These are phyloP conservation scores for Therioaphis trifolii DNA, from an alignment of 2,888 invertebrate genomes.

Conservation along the genomic window DNA sequence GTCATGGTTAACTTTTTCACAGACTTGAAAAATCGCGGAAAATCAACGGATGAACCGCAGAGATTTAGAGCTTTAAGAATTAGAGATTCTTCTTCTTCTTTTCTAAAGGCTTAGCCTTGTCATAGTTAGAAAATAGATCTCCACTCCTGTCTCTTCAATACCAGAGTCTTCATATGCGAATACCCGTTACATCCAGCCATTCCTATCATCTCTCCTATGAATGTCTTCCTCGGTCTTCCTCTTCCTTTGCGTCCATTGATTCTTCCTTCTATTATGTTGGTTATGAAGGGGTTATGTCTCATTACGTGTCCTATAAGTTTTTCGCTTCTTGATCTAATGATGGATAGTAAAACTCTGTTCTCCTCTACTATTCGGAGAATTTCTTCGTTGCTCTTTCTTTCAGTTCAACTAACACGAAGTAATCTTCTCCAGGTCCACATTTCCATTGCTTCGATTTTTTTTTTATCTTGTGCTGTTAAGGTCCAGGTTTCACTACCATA, in stretches of 20 bases:
- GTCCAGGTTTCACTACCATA: too few species aligned
- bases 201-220: background rate
- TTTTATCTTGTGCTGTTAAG: too few species aligned
- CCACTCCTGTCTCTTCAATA: background rate
- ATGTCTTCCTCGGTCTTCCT: conserved; percentile 16
- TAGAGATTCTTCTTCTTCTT: background rate
- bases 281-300: conserved; percentile 11
- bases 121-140: conserved; percentile 21
- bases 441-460: conserved; percentile 4
- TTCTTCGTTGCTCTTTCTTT: background rate
- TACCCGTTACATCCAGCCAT: background rate
- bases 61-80: too few species aligned
- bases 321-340: conserved; percentile 22
- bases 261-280: conserved; percentile 1
- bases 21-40: too few species aligned
- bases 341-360: conserved; percentile 10
- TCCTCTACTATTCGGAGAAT: conserved; percentile 22
- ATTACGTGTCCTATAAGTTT: conserved; percentile 14
- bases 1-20: too few species aligned
- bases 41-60: too few species aligned
- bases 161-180: background rate
- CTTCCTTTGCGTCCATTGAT: conserved; percentile 14
- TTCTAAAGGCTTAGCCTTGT: conserved; percentile 21
- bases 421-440: conserved; percentile 12
- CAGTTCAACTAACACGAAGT: background rate